phyloP scores from a whole-genome alignment of 2,797 vertebrate species.

The Acanthurus tractus region DNA sequence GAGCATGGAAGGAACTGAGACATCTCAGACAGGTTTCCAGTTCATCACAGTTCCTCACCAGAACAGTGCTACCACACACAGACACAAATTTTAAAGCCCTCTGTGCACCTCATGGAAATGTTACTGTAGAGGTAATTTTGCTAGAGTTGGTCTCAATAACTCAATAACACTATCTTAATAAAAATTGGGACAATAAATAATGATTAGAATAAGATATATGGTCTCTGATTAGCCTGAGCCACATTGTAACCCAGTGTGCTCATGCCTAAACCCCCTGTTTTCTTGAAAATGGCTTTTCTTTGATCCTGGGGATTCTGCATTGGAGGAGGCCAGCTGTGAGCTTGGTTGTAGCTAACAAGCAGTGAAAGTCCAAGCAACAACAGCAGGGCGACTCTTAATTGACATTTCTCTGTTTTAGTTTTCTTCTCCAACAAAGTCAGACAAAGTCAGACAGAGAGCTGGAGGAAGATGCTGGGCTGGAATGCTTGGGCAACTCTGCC shows the following conservation, averaged over 20 bases:
- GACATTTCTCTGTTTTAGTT: constrained; percentile 22
- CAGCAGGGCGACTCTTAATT: constrained; percentile 30
- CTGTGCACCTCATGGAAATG: background rate
- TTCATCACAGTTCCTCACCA: constrained; percentile 12
- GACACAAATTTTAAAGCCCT: constrained; percentile 25
- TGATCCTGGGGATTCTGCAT: constrained; percentile 2
- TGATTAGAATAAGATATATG: background rate
- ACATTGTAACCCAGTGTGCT: background rate
- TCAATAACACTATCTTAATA: background rate
- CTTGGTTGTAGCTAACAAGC: constrained; percentile 27
- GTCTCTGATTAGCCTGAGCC: constrained; percentile 1
- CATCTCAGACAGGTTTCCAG: constrained; percentile 3
- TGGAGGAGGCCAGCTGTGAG: constrained; percentile 22
- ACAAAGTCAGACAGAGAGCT: background rate
- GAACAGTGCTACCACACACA: constrained; percentile 7
- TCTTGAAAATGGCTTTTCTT: constrained; percentile 12
- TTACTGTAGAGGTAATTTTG: too few relatives aligned
- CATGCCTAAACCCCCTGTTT: constrained; percentile 13
- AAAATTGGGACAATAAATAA: background rate
- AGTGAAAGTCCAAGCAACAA: constrained; percentile 14
- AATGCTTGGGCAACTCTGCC: background rate
- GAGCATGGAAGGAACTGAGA: constrained; percentile 6
- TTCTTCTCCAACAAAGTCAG: background rate
- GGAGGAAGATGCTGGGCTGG: background rate
- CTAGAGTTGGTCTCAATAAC: too few relatives aligned